Evolutionary conservation across 2,113 vertebrate genomes (phyloP), one percentile per base, ranked within the genome.

Genomic region (Ictalurus punctatus): DNA sequence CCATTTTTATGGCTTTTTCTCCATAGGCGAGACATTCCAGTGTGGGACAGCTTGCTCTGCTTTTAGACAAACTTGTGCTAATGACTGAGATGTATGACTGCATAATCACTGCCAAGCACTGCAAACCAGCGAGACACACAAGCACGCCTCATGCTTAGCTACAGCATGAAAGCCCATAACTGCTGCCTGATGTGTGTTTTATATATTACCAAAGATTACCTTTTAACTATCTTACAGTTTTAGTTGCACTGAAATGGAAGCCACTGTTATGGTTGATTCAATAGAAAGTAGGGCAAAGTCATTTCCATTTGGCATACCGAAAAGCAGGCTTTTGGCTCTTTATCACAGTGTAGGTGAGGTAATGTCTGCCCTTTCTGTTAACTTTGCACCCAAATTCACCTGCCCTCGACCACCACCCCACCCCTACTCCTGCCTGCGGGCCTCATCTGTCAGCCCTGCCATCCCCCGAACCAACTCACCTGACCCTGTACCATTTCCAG

Each of bases 361-460:
- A 56, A 89, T 81, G 84, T 90, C 90, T 90, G 90, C 86, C 90
- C 90, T 85, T 56, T n/a, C 76, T 83, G 78, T 88, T 81, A 88
- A 90, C 84, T 92, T 85, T 90, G 63, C 84, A 86, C 88, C 86
- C 81, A 76, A 67, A 89, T 88, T 92, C 88, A 92, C 86, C 89
- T 89, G 86, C 67, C 85, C 87, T 82, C 69, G 23, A 74, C 37
- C 83, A 54, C 73, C 34, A 13, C 48, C 52, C 82, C 27, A 17
- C 40, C 52, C 37, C 56, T 4, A 71, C 23, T 27, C 27, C 86
- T 65, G 85, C 91, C 92, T 65, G 87, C 58, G 80, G 82, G 73
- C 69, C 71, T 89, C 79, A 83, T 90, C 73, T 91, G 67, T 88
- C 87, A 76, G 73, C 86, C 54, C 86, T 67, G 48, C 76, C 83